A percentile compares a stretch with the other conserved stretches of the same genome.
phyloP scores from a whole-genome alignment of 2,113 vertebrate genomes.

The Mastomys coucha region DNA sequence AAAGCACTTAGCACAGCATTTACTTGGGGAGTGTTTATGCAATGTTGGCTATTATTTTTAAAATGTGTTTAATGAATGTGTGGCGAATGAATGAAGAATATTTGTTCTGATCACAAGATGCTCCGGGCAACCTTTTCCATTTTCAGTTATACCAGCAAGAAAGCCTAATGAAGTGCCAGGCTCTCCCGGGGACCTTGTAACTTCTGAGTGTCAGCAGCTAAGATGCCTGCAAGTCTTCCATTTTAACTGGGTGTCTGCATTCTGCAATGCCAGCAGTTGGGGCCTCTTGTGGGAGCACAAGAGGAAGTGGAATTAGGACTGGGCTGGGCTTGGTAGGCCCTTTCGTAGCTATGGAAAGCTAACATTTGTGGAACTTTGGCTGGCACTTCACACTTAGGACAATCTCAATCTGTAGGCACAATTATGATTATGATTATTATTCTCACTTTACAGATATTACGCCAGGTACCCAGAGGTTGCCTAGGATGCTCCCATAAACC shows the following conservation, averaged over 20 bases:
- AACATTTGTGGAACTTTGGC: background rate
- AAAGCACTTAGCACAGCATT: constrained; percentile 12
- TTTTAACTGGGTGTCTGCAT: constrained; percentile 42
- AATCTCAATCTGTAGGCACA: background rate
- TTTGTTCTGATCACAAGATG: constrained; percentile 64
- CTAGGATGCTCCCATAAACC: background rate
- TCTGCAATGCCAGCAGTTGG: background rate
- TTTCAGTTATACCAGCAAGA: constrained; percentile 65
- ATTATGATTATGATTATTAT: background rate
- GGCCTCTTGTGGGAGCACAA: background rate
- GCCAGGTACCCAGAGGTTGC: background rate
- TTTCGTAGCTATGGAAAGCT: background rate
- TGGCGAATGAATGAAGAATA: constrained; percentile 69
- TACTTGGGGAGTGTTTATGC: background rate
- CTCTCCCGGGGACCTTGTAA: constrained; percentile 56
- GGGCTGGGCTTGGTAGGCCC: background rate
- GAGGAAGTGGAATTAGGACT: background rate
- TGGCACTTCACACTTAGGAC: background rate
- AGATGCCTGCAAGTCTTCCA: constrained; percentile 4
- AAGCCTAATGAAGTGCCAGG: constrained; percentile 60
- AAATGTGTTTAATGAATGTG: constrained; percentile 64
- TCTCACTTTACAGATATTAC: constrained; percentile 42
- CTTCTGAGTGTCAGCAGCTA: constrained; percentile 67
- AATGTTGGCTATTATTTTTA: constrained; percentile 62
- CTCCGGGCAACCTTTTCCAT: constrained; percentile 76